A percentile compares a stretch with the other conserved stretches of the same genome.
phyloP scores from a whole-genome alignment of 2,888 invertebrate species.

The Vanessa cardui region DNA sequence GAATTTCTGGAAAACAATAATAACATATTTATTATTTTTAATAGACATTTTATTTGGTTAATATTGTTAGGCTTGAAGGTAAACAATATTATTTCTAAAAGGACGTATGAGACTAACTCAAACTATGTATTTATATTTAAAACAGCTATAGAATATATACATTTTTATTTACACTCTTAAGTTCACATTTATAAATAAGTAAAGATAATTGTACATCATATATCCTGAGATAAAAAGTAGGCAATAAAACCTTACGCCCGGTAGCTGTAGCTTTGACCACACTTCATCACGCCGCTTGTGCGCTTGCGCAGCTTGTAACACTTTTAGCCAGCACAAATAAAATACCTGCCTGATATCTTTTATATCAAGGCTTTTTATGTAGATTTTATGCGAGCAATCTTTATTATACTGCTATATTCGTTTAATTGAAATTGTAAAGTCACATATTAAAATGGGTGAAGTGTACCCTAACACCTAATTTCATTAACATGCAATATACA shows the following conservation, averaged over 20 bases:
- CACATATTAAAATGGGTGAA: too few species aligned
- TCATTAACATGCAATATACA: background rate
- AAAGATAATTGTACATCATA: slow-evolving; percentile 17
- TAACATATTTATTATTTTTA: too few species aligned
- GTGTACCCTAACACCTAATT: too few species aligned
- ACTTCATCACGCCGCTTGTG: slow-evolving; percentile 48
- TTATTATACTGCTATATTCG: background rate
- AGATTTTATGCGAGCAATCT: slow-evolving; percentile 44
- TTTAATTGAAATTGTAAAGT: background rate
- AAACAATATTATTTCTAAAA: too few species aligned
- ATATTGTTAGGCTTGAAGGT: too few species aligned
- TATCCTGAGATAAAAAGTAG: slow-evolving; percentile 37
- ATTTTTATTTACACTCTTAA: background rate
- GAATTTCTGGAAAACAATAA: too few species aligned
- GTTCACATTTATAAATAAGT: background rate
- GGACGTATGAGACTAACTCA: too few species aligned
- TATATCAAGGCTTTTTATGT: slow-evolving; percentile 59
- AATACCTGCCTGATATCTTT: slow-evolving; percentile 54
- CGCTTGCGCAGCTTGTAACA: slow-evolving; percentile 50
- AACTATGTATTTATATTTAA: too few species aligned
- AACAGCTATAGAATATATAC: too few species aligned
- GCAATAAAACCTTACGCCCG: slow-evolving; percentile 54
- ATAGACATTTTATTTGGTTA: too few species aligned
- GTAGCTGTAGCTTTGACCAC: slow-evolving; percentile 48
- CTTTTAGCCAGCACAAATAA: slow-evolving; percentile 28